phyloP scores from a whole-genome alignment of 2,797 vertebrate species.

The Merluccius polli region DNA sequence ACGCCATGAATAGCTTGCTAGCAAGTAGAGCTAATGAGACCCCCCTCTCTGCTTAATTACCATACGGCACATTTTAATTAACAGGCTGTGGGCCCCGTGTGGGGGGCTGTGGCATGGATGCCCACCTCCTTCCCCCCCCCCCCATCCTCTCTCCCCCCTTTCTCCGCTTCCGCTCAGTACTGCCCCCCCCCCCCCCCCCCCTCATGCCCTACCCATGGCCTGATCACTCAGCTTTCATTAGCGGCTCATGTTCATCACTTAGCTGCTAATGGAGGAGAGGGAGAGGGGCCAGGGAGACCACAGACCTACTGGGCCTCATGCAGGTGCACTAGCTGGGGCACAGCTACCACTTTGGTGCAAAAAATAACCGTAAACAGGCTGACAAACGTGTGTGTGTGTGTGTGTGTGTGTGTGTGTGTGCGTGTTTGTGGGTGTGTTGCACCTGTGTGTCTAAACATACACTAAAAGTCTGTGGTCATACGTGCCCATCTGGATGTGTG shows the following conservation, averaged over 20 bases:
- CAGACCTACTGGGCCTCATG: slow-evolving; percentile 54
- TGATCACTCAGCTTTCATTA: slow-evolving; percentile 69
- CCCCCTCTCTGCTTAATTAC: slow-evolving; percentile 69
- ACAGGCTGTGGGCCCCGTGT: slow-evolving; percentile 60
- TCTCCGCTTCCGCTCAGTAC: not conserved
- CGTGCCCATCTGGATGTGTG: not conserved
- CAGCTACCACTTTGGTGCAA: slow-evolving; percentile 51
- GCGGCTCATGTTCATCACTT: slow-evolving; percentile 72
- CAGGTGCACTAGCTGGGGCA: slow-evolving; percentile 56
- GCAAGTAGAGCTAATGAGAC: slow-evolving; percentile 65
- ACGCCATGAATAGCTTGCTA: slow-evolving; percentile 57
- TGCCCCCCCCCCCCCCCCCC: slow-evolving; percentile 25
- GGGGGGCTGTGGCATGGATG: slow-evolving; percentile 49
- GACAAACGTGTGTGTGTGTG: slow-evolving; percentile 30
- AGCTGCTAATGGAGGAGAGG: slow-evolving; percentile 67
- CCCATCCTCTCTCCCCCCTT: slow-evolving; percentile 49
- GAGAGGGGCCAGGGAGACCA: slow-evolving; percentile 49
- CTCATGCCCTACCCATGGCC: slow-evolving; percentile 45
- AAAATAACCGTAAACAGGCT: slow-evolving; percentile 53
- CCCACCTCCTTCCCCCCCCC: slow-evolving; percentile 8
- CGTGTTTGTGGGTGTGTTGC: not conserved
- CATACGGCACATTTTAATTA: slow-evolving; percentile 72
- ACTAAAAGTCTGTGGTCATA: not conserved
- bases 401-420: slow-evolving; percentile 10
- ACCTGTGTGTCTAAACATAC: not conserved